phyloP scores from a whole-genome alignment of 1,140 invertebrate genomes.

The Heliconius nattereri region DNA sequence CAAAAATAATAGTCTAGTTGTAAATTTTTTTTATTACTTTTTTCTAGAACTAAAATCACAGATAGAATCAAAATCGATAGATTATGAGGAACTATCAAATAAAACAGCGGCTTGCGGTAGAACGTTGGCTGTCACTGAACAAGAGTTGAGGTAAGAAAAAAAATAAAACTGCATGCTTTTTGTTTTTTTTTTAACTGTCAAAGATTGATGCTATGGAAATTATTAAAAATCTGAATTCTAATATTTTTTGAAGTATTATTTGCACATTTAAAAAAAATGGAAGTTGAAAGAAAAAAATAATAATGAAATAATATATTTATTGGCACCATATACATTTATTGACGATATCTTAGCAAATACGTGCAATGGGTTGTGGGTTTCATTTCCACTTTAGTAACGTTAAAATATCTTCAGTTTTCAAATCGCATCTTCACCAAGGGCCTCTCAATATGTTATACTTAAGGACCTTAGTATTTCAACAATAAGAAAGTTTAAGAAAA shows the following conservation, averaged over 20 bases:
- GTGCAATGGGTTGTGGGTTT: too few species aligned
- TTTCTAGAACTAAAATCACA: constrained; percentile 66
- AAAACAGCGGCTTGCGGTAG: constrained; percentile 65
- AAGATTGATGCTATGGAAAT: neutral
- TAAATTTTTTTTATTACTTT: neutral
- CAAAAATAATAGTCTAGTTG: too few species aligned
- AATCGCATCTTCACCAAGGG: too few species aligned
- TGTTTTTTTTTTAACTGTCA: neutral
- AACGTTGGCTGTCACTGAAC: constrained; percentile 69
- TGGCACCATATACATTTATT: too few species aligned
- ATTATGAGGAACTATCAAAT: constrained; percentile 58
- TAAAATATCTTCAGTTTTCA: too few species aligned
- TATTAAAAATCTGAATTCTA: neutral
- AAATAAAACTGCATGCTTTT: neutral
- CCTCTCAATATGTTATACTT: neutral
- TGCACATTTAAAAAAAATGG: too few species aligned
- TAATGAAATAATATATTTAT: too few species aligned
- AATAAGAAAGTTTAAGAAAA: too few species aligned
- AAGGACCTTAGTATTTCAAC: neutral
- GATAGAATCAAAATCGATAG: constrained; percentile 57
- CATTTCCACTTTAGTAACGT: too few species aligned
- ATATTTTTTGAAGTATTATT: too few species aligned
- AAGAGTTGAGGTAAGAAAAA: constrained; percentile 64
- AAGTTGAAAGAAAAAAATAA: too few species aligned
- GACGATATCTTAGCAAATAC: too few species aligned